Evolutionary conservation across 2,797 vertebrate species (phyloP), one percentile per base, ranked within the genome.

Genomic region (Xenopus petersii): DNA sequence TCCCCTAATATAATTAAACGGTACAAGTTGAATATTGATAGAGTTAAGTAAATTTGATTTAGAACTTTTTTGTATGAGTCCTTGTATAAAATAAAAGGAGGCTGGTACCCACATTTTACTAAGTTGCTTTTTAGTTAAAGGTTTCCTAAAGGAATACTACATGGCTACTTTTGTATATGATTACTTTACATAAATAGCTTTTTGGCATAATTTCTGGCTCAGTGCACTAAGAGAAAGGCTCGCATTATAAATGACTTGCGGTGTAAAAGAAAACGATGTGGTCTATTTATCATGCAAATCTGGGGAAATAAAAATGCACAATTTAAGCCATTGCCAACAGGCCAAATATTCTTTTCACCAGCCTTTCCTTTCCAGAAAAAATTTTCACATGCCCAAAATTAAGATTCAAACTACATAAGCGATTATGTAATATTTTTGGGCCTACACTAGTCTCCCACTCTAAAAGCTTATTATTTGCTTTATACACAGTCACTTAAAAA

Each of bases 401-500:
- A 30, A 4, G 26, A 30, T 30, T 30, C 26, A 30, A 30, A 67
- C 36, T 33, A 47, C 33, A 24, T 54, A 51, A 17, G 33, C 7
- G 54, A 15, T 17, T 48, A 24, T 17, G 15, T n/a, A 62, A 21
- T 30, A 75, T 30, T 58, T 64, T 51, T n/a, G 30, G 74, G 74
- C 74, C 74, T 60, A 65, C 56, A 70, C 7, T 63, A n/a, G 10
- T 61, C 10, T n/a, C 59, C 55, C 55, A n/a, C 16, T 56, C 3
- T 56, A 56, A 17, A 17, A n/a, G n/a, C 15, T 21, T 0, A 42
- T 56, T 56, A 9, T 5, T 51, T 51, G 8, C 1, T 58, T 58
- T 17, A 58, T 9, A 58, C 13, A 2, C 3, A 15, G 10, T 58
- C 55, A 58, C 55, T 21, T 58, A 30, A 0, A n/a, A 58, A 58